phyloP scores from a whole-genome alignment of 2,888 invertebrate genomes.

The Argyra leucocephala region DNA sequence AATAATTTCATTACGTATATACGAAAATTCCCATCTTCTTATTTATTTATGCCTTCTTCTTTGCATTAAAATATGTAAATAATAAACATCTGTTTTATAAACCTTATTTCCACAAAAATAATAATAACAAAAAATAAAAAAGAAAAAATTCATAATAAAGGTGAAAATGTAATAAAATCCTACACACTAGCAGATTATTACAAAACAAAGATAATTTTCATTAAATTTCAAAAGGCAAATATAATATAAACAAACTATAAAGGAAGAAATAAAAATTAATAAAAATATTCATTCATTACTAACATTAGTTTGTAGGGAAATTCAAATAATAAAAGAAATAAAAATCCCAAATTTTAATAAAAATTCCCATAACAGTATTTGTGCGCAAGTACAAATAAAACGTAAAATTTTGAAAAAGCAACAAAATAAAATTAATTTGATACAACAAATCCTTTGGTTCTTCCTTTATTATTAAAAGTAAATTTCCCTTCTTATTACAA shows the following conservation, averaged over 20 bases:
- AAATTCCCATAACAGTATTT: conserved; percentile 12
- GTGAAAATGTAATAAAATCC: neutral
- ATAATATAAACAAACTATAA: neutral
- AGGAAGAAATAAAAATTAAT: neutral
- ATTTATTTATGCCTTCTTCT: neutral
- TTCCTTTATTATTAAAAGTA: no score
- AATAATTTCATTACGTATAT: neutral
- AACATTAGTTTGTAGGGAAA: neutral
- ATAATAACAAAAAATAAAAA: no score
- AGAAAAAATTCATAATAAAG: neutral
- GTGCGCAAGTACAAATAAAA: conserved; percentile 29
- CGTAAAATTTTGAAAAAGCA: no score
- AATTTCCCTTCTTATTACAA: no score
- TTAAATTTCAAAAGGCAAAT: no score
- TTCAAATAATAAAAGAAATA: neutral
- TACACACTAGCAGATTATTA: neutral
- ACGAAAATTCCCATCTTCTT: neutral
- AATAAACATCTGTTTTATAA: neutral
- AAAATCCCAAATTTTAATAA: neutral
- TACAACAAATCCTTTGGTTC: no score
- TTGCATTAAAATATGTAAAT: neutral
- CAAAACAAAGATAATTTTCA: neutral
- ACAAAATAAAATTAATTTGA: no score
- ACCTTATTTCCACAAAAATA: neutral
- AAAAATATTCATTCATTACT: neutral